These are phyloP conservation scores for Camptogramma bilineatum DNA, from an alignment of 2,888 invertebrate species.

Conservation along the genomic window DNA sequence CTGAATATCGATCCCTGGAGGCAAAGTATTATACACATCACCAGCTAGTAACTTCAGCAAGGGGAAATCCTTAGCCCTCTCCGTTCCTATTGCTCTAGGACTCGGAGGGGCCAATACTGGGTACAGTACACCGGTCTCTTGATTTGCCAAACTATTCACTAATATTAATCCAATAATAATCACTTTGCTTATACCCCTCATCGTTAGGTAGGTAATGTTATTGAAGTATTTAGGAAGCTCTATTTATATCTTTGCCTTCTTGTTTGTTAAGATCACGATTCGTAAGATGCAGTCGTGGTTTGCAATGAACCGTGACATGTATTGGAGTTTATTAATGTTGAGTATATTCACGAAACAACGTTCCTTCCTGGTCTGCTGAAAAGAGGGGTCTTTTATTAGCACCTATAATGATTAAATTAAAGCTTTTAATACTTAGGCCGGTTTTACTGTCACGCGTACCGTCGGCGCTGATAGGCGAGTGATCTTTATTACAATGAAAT, in stretches of 20 bases:
- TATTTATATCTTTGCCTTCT: constrained; percentile 72
- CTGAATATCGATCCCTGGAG: constrained; percentile 32
- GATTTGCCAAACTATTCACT: constrained; percentile 19
- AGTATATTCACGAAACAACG: background rate
- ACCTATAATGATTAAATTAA: no score
- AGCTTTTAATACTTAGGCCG: no score
- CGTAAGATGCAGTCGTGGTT: constrained; percentile 25
- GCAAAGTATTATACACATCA: constrained; percentile 35
- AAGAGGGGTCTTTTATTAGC: background rate
- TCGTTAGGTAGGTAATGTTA: constrained; percentile 54
- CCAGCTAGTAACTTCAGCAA: constrained; percentile 63
- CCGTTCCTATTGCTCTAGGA: constrained; percentile 53
- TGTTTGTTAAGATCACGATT: constrained; percentile 69
- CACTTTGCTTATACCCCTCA: constrained; percentile 48
- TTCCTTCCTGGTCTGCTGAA: background rate
- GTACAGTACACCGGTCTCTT: constrained; percentile 23
- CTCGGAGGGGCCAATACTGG: constrained; percentile 66
- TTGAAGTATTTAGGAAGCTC: constrained; percentile 56
- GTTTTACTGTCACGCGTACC: no score
- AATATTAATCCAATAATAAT: constrained; percentile 37
- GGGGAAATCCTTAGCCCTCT: constrained; percentile 75
- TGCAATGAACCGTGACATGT: constrained; percentile 12
- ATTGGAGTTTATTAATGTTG: background rate
- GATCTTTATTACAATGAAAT: no score
- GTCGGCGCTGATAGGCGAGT: no score